phyloP scores from a whole-genome alignment of 92 coral and sea anemone species.

The Epizoanthus stellaris region DNA sequence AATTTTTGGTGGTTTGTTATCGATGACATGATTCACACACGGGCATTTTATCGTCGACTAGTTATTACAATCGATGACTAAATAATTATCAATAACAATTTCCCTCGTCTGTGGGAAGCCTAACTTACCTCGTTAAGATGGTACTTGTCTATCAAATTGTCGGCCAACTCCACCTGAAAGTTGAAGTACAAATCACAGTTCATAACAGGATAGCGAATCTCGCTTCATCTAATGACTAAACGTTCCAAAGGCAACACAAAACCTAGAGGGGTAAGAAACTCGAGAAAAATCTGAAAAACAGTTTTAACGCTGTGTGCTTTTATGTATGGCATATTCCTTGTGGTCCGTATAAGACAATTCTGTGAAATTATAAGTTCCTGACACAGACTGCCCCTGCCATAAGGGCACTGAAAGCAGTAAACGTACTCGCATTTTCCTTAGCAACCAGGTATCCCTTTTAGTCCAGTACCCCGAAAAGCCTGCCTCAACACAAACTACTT shows the following conservation, averaged over 20 bases:
- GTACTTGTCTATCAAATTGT: slow-evolving; percentile 63
- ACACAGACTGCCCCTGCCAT: too few species aligned
- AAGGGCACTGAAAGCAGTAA: too few species aligned
- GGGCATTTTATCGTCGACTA: too few species aligned
- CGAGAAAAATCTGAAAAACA: too few species aligned
- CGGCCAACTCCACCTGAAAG: slow-evolving; percentile 67
- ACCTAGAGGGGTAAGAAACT: neutral
- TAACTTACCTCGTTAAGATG: slow-evolving; percentile 69
- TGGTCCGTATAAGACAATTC: neutral
- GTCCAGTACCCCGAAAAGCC: too few species aligned
- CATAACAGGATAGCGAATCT: neutral
- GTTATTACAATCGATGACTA: neutral
- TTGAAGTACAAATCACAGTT: neutral
- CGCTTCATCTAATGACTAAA: neutral
- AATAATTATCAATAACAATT: neutral
- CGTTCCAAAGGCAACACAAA: neutral
- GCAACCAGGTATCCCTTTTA: too few species aligned
- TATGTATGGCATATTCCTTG: too few species aligned
- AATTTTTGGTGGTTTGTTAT: too few species aligned
- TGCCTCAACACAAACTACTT: slow-evolving; percentile 21
- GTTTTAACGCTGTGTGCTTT: too few species aligned
- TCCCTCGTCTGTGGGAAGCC: neutral
- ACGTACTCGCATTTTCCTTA: too few species aligned
- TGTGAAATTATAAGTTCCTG: too few species aligned
- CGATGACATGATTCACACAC: too few species aligned